A percentile compares a stretch with the other conserved stretches of the same genome.
phyloP scores from a whole-genome alignment of 2,113 vertebrate genomes.

The Erinaceus europaeus region DNA sequence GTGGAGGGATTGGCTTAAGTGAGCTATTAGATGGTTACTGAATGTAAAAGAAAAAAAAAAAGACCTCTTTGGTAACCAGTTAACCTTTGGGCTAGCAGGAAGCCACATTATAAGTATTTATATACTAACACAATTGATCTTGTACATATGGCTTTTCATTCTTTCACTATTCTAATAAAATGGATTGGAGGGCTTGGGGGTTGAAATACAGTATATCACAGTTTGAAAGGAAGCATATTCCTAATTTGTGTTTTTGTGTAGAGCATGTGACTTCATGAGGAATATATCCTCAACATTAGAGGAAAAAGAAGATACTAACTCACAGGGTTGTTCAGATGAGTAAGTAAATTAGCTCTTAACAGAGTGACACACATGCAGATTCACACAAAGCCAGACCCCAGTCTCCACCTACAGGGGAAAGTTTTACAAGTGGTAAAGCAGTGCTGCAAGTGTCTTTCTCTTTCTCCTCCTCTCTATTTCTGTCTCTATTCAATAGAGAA shows the following conservation, averaged over 20 bases:
- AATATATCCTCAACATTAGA: neutral
- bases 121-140: neutral
- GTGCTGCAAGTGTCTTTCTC: too few species aligned
- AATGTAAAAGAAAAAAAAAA: neutral
- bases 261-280: neutral
- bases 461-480: too few species aligned
- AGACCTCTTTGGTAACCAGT: neutral
- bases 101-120: neutral
- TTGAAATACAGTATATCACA: neutral
- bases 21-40: neutral
- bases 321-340: neutral
- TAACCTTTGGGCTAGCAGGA: neutral
- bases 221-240: neutral
- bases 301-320: neutral
- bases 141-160: neutral
- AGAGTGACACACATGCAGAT: too few species aligned
- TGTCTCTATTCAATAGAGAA: too few species aligned
- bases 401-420: too few species aligned
- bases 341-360: neutral
- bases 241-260: neutral
- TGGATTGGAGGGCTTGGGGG: neutral
- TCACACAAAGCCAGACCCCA: fast-evolving
- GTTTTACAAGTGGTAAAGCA: too few species aligned
- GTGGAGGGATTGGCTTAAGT: neutral
- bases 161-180: neutral